A percentile compares a stretch with the other conserved stretches of the same genome.
Conservation (phyloP, 2,797 vertebrate species). For the Spinibarbus caldwelli region DNA sequence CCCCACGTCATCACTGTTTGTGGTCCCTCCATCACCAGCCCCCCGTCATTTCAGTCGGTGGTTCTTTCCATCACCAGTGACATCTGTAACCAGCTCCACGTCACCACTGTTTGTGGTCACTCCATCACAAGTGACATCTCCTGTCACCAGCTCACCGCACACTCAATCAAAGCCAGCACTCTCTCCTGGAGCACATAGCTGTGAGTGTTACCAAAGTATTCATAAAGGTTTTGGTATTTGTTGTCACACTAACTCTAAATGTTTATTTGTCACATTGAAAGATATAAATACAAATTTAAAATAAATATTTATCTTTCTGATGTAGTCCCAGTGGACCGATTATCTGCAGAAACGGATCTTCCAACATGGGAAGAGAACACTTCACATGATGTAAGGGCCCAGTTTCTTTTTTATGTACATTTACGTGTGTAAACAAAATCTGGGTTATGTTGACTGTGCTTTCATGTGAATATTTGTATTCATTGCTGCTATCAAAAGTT, state of each 20-base stretch:
- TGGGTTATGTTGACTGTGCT: conserved; percentile 21
- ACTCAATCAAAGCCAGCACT: too few species aligned
- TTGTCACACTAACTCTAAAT: neutral
- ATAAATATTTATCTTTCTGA: neutral
- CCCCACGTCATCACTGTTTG: neutral
- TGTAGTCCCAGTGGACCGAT: neutral
- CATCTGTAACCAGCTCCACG: too few species aligned
- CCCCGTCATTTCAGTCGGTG: too few species aligned
- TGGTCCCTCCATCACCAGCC: too few species aligned
- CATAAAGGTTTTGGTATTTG: neutral
- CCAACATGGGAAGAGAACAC: neutral
- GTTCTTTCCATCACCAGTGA: neutral
- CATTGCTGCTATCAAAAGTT: conserved; percentile 16
- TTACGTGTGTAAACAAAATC: neutral
- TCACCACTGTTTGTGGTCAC: too few species aligned
- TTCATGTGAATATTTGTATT: conserved; percentile 8
- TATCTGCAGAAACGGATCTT: neutral
- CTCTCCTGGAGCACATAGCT: neutral
- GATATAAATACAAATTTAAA: neutral
- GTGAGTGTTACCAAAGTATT: neutral
- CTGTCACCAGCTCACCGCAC: too few species aligned
- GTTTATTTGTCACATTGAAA: neutral
- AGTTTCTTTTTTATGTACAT: conserved; percentile 1
- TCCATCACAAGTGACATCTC: too few species aligned
- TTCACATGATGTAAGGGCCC: neutral